phyloP scores from a whole-genome alignment of 2,797 vertebrate genomes.

The Sebastes itinus region DNA sequence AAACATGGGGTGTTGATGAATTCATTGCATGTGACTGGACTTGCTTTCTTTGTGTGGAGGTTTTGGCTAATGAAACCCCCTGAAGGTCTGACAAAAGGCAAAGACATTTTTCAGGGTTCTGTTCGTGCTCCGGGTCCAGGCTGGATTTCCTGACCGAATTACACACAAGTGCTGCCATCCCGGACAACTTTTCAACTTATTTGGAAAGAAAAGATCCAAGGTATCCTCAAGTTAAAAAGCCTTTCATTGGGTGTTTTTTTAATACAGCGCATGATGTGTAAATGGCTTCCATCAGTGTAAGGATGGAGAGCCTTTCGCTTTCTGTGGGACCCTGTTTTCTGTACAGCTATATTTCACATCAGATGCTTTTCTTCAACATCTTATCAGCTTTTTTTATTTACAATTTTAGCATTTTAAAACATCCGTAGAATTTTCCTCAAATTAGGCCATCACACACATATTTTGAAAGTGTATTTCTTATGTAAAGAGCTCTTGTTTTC shows the following conservation, averaged over 20 bases:
- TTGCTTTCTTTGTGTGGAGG: slow-evolving; percentile 70
- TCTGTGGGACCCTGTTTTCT: background rate
- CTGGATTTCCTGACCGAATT: slow-evolving; percentile 25
- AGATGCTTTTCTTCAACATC: background rate
- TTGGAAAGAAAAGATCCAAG: background rate
- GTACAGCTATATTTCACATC: background rate
- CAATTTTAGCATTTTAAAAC: background rate
- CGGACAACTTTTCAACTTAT: slow-evolving; percentile 20
- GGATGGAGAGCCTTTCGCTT: background rate
- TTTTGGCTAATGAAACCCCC: slow-evolving; percentile 74
- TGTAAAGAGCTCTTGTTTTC: background rate
- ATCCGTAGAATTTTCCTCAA: background rate
- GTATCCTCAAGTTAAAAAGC: background rate
- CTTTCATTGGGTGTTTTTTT: background rate
- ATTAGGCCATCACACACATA: background rate
- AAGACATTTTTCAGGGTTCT: slow-evolving; percentile 64
- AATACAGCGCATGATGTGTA: background rate
- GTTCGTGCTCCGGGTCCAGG: slow-evolving; percentile 4
- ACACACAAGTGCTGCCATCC: background rate
- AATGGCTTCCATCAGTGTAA: background rate
- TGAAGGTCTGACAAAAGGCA: slow-evolving; percentile 70
- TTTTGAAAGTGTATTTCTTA: background rate
- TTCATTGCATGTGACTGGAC: slow-evolving; percentile 81
- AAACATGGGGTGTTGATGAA: slow-evolving; percentile 83
- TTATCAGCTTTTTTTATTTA: background rate